Evolutionary conservation across 2,797 vertebrate species (phyloP).

Genomic region (Atherinosoma microstoma): DNA sequence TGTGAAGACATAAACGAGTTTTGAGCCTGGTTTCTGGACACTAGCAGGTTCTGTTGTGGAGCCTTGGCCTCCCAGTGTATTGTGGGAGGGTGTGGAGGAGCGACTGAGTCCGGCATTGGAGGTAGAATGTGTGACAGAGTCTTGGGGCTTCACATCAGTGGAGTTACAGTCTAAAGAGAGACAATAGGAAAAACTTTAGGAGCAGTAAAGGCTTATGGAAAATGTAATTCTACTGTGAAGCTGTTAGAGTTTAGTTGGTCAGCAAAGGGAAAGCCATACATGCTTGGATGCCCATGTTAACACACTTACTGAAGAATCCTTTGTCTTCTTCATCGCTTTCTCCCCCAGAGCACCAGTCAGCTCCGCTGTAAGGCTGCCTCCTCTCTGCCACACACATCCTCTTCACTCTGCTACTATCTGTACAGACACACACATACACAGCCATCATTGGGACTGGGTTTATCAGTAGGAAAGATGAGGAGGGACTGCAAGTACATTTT

Average conservation of each 20-base stretch:
- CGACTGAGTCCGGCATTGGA: slow-evolving; percentile 90
- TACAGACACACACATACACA: slow-evolving; percentile 30
- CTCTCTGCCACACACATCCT: slow-evolving; percentile 85
- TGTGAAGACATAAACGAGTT: slow-evolving; percentile 98
- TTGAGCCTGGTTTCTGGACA: slow-evolving; percentile 92
- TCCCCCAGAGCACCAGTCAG: slow-evolving; percentile 88
- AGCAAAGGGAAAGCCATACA: slow-evolving; percentile 11
- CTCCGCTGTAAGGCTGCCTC: slow-evolving; percentile 84
- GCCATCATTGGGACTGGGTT: slow-evolving; percentile 17
- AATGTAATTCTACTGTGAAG: slow-evolving; percentile 38
- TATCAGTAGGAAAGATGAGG: slow-evolving; percentile 13
- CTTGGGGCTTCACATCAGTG: slow-evolving; percentile 94
- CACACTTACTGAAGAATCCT: slow-evolving; percentile 87
- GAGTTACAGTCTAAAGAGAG: slow-evolving; percentile 92
- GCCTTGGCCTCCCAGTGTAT: slow-evolving; percentile 87
- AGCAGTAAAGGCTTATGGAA: slow-evolving; percentile 32
- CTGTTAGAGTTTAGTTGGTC: slow-evolving; percentile 43
- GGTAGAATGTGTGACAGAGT: slow-evolving; percentile 92
- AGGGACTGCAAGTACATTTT: slow-evolving; percentile 22
- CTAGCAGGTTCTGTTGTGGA: slow-evolving; percentile 88
- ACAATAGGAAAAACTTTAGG: slow-evolving; percentile 31
- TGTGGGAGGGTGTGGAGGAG: slow-evolving; percentile 96
- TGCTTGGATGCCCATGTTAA: slow-evolving; percentile 48
- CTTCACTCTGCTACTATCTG: slow-evolving; percentile 86
- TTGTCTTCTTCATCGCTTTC: slow-evolving; percentile 88